These are phyloP conservation scores for Peromyscus melanophrys DNA, from an alignment of 2,797 vertebrate genomes.

Conservation along the genomic window DNA sequence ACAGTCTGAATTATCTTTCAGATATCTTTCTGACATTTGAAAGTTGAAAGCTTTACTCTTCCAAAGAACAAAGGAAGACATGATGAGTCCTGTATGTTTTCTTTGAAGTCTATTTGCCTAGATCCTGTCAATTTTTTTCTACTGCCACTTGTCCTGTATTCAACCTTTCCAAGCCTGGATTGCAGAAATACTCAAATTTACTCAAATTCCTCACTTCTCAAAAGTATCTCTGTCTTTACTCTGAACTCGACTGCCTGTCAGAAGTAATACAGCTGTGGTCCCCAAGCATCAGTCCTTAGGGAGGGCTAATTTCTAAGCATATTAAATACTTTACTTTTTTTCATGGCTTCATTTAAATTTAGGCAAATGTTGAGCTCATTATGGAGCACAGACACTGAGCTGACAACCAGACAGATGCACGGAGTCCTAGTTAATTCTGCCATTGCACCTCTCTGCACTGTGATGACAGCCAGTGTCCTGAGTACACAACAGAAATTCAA, in stretches of 20 bases:
- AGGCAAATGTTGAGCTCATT: slow-evolving; percentile 33
- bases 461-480: not conserved
- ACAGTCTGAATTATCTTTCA: slow-evolving; percentile 1
- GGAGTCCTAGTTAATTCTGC: not conserved
- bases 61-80: not conserved
- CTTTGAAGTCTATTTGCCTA: not conserved
- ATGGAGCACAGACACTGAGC: slow-evolving; percentile 14
- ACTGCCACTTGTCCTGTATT: not conserved
- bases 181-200: slow-evolving; percentile 15
- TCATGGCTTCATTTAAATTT: not conserved
- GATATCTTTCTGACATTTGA: not conserved
- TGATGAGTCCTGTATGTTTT: not conserved
- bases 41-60: not conserved
- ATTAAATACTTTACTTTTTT: slow-evolving; percentile 17
- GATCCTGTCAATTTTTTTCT: not conserved
- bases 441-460: not conserved
- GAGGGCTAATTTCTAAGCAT: not conserved
- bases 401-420: not conserved
- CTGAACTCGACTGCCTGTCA: not conserved
- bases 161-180: not conserved
- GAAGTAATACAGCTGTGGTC: not conserved
- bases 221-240: slow-evolving; percentile 30
- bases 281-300: not conserved
- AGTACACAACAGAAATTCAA: not conserved
- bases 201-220: not conserved